Evolutionary conservation across 2,797 vertebrate species (phyloP), one percentile per base, ranked within the genome.

Genomic region (Stomatorhinus walkeri): DNA sequence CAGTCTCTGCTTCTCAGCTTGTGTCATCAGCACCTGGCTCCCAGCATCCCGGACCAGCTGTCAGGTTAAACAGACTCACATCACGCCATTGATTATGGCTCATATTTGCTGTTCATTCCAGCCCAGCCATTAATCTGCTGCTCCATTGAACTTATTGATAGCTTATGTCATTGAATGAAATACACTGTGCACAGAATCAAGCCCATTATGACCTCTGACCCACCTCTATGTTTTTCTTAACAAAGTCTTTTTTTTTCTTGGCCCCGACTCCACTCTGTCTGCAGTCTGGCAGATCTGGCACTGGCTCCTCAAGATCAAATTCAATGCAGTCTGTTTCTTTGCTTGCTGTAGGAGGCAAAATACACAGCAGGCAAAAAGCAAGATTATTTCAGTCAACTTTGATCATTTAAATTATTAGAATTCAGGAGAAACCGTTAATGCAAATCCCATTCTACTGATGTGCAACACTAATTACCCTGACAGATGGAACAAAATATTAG

Each of bases 211-310:
- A 94, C 92, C 93, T 93, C 90, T 92, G 90, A 94, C 96, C 95
- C 96, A 98, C 98, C 97, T 98, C 95, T 89, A 97, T 97, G 93
- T 98, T 98, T 94, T 95, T 97, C 93, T 95, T 97, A 93, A 98
- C 94, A 94, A 98, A 98, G 95, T 97, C 94, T 89, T 95, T 95
- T 92, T 88, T 95, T 88, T 85, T 93, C 93, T 95, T 97, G 92
- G 88, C 90, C 90, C 90, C 93, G 87, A 90, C 88, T 79, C 88
- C 90, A 89, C 43, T 86, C 87, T 84, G 91, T 87, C 92, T 93
- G 91, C 87, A 32, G 90, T 93, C 91, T 90, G 91, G 85, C 12
- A 88, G 88, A 81, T 93, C 92, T 87, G 90, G 90, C 36, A 54
- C 91, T 16, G 81, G 90, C 86, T 91, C 92, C 89, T 90, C 91